phyloP scores from a whole-genome alignment of 2,797 vertebrate species.

The Psittacula echo region DNA sequence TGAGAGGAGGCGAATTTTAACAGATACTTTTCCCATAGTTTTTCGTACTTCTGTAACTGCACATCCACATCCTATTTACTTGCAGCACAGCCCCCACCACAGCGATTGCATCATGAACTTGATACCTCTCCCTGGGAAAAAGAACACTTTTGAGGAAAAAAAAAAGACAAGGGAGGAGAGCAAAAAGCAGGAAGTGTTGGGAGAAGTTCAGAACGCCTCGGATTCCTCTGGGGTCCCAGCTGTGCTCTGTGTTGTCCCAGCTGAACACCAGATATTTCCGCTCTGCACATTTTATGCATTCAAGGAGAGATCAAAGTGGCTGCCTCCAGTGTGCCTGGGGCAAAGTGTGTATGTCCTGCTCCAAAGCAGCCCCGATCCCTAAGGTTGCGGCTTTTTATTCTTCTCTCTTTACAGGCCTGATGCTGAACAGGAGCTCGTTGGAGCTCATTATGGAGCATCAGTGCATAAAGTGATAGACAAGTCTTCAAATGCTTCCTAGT shows the following conservation, averaged over 20 bases:
- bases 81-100: background rate
- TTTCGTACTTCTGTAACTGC: background rate
- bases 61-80: background rate
- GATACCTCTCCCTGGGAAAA: constrained; percentile 43
- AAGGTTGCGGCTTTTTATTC: background rate
- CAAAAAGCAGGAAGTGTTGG: background rate
- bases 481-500: background rate
- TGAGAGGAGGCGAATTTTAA: background rate
- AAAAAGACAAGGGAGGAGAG: background rate
- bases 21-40: background rate
- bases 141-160: constrained; percentile 32
- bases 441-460: background rate
- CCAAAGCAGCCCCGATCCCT: background rate
- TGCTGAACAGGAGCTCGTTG: background rate
- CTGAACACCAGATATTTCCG: constrained; percentile 44
- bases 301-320: constrained; percentile 10
- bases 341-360: background rate
- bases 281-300: background rate
- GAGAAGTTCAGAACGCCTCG: constrained; percentile 23
- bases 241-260: constrained; percentile 58
- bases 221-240: constrained; percentile 56
- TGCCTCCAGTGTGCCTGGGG: background rate
- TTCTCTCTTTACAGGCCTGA: background rate
- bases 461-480: fast-evolving
- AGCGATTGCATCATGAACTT: background rate